Evolutionary conservation across 2,888 invertebrate genomes (phyloP).

Genomic region (Cephus sareptanus): DNA sequence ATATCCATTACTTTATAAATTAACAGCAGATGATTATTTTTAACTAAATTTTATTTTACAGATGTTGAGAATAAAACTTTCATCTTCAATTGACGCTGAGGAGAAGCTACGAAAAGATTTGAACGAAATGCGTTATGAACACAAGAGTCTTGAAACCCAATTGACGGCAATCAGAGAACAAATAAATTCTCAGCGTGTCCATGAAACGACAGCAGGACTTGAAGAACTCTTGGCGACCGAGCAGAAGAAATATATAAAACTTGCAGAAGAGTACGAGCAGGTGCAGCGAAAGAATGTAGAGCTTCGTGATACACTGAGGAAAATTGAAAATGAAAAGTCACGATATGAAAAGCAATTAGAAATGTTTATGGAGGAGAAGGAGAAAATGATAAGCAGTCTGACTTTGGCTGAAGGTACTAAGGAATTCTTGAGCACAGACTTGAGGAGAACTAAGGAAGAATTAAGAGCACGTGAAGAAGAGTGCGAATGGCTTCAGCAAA

Average conservation of each 20-base stretch:
- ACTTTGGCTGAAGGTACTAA: constrained; percentile 60
- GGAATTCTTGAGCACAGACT: constrained; percentile 68
- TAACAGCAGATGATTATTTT: neutral
- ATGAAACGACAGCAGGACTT: constrained; percentile 27
- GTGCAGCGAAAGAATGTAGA: constrained; percentile 56
- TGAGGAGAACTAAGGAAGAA: constrained; percentile 67
- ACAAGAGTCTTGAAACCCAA: constrained; percentile 66
- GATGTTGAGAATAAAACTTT: constrained; percentile 64
- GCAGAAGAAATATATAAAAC: constrained; percentile 38
- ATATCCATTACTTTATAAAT: neutral
- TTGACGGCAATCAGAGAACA: constrained; percentile 45
- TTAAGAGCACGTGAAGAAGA: constrained; percentile 69
- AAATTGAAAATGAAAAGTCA: constrained; percentile 66
- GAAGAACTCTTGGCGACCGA: constrained; percentile 40
- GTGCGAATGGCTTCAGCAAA: constrained; percentile 70
- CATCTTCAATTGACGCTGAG: constrained; percentile 74
- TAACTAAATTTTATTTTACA: neutral
- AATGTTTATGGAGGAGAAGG: constrained; percentile 66
- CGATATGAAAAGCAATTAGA: constrained; percentile 68
- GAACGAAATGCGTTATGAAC: constrained; percentile 69
- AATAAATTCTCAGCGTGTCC: constrained; percentile 36
- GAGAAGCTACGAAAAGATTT: constrained; percentile 73
- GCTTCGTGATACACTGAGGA: constrained; percentile 65
- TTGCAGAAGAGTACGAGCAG: constrained; percentile 47
- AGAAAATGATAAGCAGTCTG: constrained; percentile 58